Conservation (phyloP, 2,888 invertebrate genomes). For the Vandiemenella viatica region DNA sequence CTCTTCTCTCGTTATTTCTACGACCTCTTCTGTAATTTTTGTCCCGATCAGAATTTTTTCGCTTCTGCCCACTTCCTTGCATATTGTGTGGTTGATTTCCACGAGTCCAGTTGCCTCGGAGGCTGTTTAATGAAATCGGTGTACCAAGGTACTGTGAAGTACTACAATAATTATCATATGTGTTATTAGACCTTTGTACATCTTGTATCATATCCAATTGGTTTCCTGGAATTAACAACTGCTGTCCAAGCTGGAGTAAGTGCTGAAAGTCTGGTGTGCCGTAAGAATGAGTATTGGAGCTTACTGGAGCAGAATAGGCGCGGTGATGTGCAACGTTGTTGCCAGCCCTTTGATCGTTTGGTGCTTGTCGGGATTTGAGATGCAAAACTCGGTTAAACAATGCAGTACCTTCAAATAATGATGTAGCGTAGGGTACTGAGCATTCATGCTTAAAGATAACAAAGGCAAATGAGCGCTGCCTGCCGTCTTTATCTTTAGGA, state of each 20-base stretch:
- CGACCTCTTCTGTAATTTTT: neutral
- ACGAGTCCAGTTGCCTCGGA: neutral
- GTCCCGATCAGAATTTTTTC: neutral
- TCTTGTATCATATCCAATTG: too few species aligned
- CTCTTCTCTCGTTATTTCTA: too few species aligned
- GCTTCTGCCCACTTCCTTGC: neutral
- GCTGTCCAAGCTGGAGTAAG: neutral
- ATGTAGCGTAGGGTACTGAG: constrained; percentile 62
- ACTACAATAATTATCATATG: too few species aligned
- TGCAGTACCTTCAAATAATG: constrained; percentile 52
- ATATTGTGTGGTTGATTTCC: neutral
- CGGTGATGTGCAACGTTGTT: neutral
- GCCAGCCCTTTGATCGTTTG: neutral
- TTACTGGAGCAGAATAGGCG: neutral
- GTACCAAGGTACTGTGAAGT: neutral
- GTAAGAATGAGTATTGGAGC: neutral
- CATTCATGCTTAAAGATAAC: constrained; percentile 58
- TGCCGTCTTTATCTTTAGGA: constrained; percentile 57
- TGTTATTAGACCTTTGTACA: too few species aligned
- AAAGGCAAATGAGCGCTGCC: constrained; percentile 58
- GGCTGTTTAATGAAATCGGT: neutral
- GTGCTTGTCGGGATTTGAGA: constrained; percentile 29
- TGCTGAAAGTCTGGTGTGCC: neutral
- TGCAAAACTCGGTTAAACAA: constrained; percentile 46
- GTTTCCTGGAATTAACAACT: too few species aligned